These are phyloP conservation scores for Steinernema carpocapsae DNA, from an alignment of 2,888 invertebrate genomes.

Conservation along the genomic window DNA sequence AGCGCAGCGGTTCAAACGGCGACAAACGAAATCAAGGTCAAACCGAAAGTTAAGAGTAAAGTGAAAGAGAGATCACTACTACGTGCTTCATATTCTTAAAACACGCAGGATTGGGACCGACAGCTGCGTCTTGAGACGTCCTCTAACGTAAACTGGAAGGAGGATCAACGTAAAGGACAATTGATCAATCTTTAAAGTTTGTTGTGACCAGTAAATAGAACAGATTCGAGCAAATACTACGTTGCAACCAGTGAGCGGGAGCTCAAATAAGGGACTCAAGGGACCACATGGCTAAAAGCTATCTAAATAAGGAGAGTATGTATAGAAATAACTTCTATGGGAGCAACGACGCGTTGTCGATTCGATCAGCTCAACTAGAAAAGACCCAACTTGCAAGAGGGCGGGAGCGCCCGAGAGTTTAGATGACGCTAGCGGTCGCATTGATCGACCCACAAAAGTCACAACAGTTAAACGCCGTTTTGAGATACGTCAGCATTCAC, in stretches of 20 bases:
- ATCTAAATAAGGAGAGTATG: too few species aligned
- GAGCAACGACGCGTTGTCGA: too few species aligned
- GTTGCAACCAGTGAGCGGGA: too few species aligned
- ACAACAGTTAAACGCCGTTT: neutral
- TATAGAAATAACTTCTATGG: too few species aligned
- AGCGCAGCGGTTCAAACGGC: neutral
- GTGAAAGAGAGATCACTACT: too few species aligned
- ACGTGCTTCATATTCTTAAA: neutral
- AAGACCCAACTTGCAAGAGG: neutral
- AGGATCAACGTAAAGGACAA: neutral
- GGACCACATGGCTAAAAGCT: too few species aligned
- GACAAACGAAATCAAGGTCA: conserved; percentile 1
- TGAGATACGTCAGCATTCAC: too few species aligned
- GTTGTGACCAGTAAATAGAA: too few species aligned
- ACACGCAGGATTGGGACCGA: neutral
- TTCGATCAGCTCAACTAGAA: too few species aligned
- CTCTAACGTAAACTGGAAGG: neutral
- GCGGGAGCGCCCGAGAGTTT: neutral
- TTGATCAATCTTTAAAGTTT: neutral
- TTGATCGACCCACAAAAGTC: neutral
- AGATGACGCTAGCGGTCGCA: neutral
- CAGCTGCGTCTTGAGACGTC: neutral
- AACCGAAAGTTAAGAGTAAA: neutral
- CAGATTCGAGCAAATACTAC: too few species aligned
- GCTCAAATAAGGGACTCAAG: too few species aligned